phyloP scores from a whole-genome alignment of 2,888 invertebrate species.

The Argynnis bischoffii region DNA sequence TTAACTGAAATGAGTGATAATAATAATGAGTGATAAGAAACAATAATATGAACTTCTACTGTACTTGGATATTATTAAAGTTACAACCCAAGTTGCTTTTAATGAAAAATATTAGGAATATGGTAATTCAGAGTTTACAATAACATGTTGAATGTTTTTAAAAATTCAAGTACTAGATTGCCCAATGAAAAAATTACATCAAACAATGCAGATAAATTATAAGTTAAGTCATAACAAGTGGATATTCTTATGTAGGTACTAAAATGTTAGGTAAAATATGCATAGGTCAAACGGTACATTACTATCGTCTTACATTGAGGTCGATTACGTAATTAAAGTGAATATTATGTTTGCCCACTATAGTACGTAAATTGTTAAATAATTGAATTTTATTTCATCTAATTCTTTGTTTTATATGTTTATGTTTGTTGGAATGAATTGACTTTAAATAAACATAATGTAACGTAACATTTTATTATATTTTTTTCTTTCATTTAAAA shows the following conservation, averaged over 20 bases:
- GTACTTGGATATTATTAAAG: too few relatives aligned
- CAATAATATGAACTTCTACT: too few relatives aligned
- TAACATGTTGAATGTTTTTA: too few relatives aligned
- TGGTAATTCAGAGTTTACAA: too few relatives aligned
- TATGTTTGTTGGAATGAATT: slow-evolving; percentile 7
- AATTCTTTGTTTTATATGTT: slow-evolving; percentile 21
- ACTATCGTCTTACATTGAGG: slow-evolving; percentile 42
- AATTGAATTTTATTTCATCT: slow-evolving; percentile 38
- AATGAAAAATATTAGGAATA: too few relatives aligned
- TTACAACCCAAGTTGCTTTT: too few relatives aligned
- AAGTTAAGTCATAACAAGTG: neutral
- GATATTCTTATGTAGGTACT: slow-evolving; percentile 11
- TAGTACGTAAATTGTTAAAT: slow-evolving; percentile 34
- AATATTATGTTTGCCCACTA: slow-evolving; percentile 42
- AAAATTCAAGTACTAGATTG: too few relatives aligned
- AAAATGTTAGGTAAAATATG: slow-evolving; percentile 28
- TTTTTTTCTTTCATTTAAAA: too few relatives aligned
- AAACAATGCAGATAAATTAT: neutral
- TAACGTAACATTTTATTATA: neutral
- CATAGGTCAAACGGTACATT: slow-evolving; percentile 39
- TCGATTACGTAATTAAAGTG: slow-evolving; percentile 44
- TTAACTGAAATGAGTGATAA: too few relatives aligned
- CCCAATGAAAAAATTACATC: too few relatives aligned
- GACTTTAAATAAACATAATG: neutral
- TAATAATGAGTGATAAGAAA: too few relatives aligned